Evolutionary conservation across 2,797 vertebrate species (phyloP).

Genomic region (Taeniopygia guttata): DNA sequence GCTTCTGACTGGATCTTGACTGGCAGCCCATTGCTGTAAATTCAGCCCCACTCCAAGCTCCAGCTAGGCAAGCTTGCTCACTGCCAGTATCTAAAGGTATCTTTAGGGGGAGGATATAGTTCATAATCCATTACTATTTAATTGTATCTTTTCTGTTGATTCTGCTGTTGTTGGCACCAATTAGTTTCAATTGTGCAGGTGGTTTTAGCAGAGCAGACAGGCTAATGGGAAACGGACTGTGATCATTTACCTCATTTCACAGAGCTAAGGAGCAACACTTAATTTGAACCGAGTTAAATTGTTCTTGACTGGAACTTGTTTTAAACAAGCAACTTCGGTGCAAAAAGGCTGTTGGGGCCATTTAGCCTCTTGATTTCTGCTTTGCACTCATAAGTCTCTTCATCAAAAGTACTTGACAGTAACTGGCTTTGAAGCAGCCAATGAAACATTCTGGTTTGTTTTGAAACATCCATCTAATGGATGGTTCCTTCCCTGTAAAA

Average conservation of each 20-base stretch:
- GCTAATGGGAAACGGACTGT: slow-evolving; percentile 40
- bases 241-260: slow-evolving; percentile 55
- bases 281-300: slow-evolving; percentile 46
- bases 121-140: slow-evolving; percentile 29
- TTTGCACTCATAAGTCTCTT: not conserved
- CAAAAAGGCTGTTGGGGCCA: not conserved
- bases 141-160: slow-evolving; percentile 27
- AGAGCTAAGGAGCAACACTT: slow-evolving; percentile 28
- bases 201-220: slow-evolving; percentile 52
- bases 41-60: not conserved
- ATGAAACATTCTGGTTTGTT: not conserved
- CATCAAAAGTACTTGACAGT: not conserved
- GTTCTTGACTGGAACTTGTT: slow-evolving; percentile 44
- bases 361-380: not conserved
- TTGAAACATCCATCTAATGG: not conserved
- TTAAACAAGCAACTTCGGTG: not conserved
- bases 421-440: not conserved
- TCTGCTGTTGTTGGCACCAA: not conserved
- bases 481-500: not conserved
- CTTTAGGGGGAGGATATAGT: not conserved
- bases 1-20: not conserved
- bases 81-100: not conserved
- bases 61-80: not conserved
- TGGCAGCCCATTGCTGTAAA: not conserved
- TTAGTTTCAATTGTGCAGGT: slow-evolving; percentile 59